Evolutionary conservation across 2,113 vertebrate species (phyloP), one percentile per base, ranked within the genome.

Genomic region (Syrrhaptes paradoxus): DNA sequence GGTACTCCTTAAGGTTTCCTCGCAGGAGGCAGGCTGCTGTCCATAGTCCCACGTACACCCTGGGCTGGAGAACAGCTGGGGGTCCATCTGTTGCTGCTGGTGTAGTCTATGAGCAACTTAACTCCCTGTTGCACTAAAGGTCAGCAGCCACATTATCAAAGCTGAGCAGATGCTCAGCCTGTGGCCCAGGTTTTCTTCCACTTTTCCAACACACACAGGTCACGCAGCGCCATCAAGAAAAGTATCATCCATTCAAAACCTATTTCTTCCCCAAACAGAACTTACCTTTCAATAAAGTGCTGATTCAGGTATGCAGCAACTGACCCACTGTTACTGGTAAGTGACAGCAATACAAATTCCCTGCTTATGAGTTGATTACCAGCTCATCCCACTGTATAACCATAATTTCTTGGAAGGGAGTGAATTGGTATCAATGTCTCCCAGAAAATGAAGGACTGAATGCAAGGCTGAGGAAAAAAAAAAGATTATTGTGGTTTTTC

Each of bases 21-120:
- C 84, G 61, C 26, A 68, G 65, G 7, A 22, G 12, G 25, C 31
- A 41, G 29, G 46, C 34, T 71, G 43, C 51, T 45, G 3, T 45
- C 51, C n/a, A 13, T 8, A 21, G n/a, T 21, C 16, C 22, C 36
- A 36, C 0, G 0, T 18, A 43, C 24, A 25, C 22, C n/a, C 54
- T 51, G 41, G 41, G 54, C 43, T 85, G 43, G 55, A 80, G 83
- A 86, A 24, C 21, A 93, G 59, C 17, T 82, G 41, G n/a, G 8
- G 36, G 36, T 63, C 48, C 80, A 7, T 38, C 73, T 71, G 38
- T 41, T 31, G 29, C 29, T 87, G 77, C 70, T 82, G 13, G 26
- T 7, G 36, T 15, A 15, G 22, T 63, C 43, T 43, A 11, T 7
- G 22, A 87, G 25, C 70, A 82, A 31, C 58, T 89, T 57, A 66